Conservation (phyloP, 2,113 vertebrate genomes). For the Rhizomys pruinosus region DNA sequence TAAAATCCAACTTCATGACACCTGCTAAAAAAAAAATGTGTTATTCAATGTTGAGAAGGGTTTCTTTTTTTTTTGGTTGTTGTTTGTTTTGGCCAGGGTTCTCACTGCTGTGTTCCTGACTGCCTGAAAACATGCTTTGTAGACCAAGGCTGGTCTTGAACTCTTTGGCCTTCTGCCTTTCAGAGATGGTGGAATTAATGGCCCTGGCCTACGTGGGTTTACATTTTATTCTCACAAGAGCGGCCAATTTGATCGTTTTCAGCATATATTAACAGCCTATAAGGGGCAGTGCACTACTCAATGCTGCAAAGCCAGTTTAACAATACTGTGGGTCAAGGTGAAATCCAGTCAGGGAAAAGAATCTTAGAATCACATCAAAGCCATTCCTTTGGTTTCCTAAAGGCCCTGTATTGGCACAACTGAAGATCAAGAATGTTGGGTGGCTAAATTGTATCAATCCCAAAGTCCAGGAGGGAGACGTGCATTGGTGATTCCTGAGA, state of each 20-base stretch:
- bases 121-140: too few species aligned
- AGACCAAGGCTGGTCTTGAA: too few species aligned
- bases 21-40: conserved; percentile 27
- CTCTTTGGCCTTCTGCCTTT: too few species aligned
- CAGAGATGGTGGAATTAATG: too few species aligned
- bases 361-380: background rate
- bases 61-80: too few species aligned
- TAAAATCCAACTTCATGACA: background rate
- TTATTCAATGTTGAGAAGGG: background rate
- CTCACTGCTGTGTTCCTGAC: too few species aligned
- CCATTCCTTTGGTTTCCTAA: background rate
- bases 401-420: background rate
- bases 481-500: background rate
- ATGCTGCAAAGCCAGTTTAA: background rate
- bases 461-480: background rate
- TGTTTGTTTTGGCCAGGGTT: too few species aligned
- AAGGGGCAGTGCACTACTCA: background rate
- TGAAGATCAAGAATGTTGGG: background rate
- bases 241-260: too few species aligned
- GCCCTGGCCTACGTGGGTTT: background rate
- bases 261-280: too few species aligned
- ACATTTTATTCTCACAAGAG: background rate
- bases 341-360: background rate
- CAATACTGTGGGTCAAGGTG: background rate
- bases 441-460: background rate